These are phyloP conservation scores for Ophonus ardosiacus DNA, from an alignment of 2,888 invertebrate genomes.

Conservation along the genomic window DNA sequence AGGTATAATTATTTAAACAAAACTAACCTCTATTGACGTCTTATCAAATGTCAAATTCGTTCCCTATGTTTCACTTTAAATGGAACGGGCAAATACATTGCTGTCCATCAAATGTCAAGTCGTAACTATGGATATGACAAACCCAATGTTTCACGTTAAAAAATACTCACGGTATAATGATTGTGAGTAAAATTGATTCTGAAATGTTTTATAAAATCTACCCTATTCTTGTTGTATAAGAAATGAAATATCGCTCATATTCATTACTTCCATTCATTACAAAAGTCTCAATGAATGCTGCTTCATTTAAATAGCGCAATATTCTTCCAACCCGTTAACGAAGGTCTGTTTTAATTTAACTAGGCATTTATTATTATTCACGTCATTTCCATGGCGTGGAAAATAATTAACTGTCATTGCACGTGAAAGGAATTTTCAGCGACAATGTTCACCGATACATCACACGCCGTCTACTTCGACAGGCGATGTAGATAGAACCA, in stretches of 20 bases:
- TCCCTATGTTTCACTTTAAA: too few species aligned
- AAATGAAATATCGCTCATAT: neutral
- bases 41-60: too few species aligned
- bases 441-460: neutral
- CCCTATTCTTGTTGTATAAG: neutral
- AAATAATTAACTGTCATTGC: slow-evolving; percentile 46
- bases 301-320: slow-evolving; percentile 2
- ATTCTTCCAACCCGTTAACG: slow-evolving; percentile 13
- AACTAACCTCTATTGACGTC: too few species aligned
- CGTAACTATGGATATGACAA: too few species aligned
- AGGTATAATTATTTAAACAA: too few species aligned
- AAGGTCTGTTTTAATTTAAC: slow-evolving; percentile 34
- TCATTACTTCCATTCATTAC: neutral
- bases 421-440: neutral
- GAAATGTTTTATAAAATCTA: too few species aligned
- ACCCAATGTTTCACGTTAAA: too few species aligned
- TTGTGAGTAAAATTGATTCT: neutral
- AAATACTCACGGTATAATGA: too few species aligned
- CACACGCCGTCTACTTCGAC: neutral
- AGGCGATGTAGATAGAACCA: too few species aligned
- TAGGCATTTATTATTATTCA: slow-evolving; percentile 35
- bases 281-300: neutral
- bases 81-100: too few species aligned
- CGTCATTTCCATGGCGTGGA: slow-evolving; percentile 29
- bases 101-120: too few species aligned